phyloP scores from a whole-genome alignment of 2,888 invertebrate species.

The Gastracanthus pulcherrimus region DNA sequence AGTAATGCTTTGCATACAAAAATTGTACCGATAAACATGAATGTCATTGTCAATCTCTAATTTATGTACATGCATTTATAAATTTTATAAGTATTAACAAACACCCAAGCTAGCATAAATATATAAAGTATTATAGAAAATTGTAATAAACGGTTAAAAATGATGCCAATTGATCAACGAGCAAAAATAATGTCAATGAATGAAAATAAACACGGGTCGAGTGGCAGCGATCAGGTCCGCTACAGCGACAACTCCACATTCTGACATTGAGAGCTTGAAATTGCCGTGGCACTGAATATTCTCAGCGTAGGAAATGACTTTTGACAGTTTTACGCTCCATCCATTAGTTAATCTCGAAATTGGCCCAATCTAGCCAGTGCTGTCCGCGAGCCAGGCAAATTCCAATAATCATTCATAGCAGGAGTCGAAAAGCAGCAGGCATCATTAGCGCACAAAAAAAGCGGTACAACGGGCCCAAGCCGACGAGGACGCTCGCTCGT shows the following conservation, averaged over 20 bases:
- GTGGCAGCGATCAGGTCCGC: background rate
- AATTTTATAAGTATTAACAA: too few species aligned
- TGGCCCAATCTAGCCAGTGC: background rate
- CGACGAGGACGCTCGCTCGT: conserved; percentile 53
- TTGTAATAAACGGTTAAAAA: too few species aligned
- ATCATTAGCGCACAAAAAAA: too few species aligned
- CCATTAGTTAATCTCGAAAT: conserved; percentile 16
- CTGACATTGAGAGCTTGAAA: background rate
- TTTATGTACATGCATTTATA: too few species aligned
- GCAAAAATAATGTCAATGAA: background rate
- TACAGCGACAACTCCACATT: background rate
- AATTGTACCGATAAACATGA: too few species aligned
- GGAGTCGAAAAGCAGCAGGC: too few species aligned
- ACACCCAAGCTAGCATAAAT: too few species aligned
- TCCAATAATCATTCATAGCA: too few species aligned
- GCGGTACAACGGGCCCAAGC: conserved; percentile 7
- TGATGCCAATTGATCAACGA: background rate
- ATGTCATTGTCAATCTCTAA: too few species aligned
- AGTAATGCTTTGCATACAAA: too few species aligned
- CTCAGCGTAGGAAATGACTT: conserved; percentile 23
- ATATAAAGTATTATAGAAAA: too few species aligned
- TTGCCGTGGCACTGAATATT: background rate
- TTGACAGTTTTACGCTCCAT: conserved; percentile 34
- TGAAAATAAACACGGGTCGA: background rate
- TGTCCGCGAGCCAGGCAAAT: too few species aligned